These are phyloP conservation scores for Terrapene triunguis DNA, from an alignment of 2,113 vertebrate genomes.

Conservation along the genomic window DNA sequence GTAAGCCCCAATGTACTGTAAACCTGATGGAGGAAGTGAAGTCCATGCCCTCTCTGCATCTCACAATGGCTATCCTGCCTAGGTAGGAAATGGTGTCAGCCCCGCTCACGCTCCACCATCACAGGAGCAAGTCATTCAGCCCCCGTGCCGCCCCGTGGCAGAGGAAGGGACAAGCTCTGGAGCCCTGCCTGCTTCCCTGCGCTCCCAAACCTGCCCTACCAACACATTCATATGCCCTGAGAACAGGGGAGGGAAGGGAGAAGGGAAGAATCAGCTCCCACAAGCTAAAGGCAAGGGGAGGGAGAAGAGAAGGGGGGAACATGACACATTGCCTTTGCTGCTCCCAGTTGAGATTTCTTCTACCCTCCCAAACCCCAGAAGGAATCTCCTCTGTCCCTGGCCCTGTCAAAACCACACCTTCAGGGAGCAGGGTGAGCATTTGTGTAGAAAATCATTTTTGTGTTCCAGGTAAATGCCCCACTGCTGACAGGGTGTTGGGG, in stretches of 20 bases:
- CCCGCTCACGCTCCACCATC: neutral
- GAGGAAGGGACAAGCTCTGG: neutral
- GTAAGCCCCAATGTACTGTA: neutral
- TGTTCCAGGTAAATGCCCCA: neutral
- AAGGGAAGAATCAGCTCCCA: neutral
- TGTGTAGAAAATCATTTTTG: neutral
- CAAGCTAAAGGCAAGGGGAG: neutral
- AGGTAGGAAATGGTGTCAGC: neutral
- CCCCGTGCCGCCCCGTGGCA: neutral
- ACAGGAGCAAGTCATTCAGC: neutral
- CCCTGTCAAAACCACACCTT: neutral
- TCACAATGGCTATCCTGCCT: neutral
- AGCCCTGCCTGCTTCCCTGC: neutral
- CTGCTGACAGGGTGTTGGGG: rapidly evolving
- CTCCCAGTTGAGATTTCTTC: neutral
- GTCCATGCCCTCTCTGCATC: neutral
- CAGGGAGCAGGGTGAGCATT: neutral
- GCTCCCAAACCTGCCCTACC: rapidly evolving
- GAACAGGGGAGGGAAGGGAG: neutral
- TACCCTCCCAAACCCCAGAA: neutral
- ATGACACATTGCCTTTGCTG: rapidly evolving
- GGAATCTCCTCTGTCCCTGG: neutral
- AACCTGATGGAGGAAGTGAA: neutral
- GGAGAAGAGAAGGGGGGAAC: neutral
- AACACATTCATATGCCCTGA: neutral